Evolutionary conservation across 2,113 vertebrate genomes (phyloP).

Genomic region (Bungarus multicinctus): DNA sequence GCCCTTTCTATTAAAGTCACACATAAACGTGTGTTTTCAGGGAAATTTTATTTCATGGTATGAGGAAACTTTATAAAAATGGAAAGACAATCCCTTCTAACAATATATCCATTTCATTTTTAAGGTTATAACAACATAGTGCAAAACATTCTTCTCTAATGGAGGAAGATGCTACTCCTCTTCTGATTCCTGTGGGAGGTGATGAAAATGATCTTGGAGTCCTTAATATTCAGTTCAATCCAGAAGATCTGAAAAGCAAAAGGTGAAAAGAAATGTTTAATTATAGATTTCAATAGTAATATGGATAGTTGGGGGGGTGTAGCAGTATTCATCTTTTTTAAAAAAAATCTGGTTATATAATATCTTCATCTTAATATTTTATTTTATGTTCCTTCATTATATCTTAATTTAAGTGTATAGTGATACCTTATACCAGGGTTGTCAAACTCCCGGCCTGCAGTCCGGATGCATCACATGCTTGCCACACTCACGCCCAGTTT

Average conservation of each 20-base stretch:
- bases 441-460: no score
- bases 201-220: constrained; percentile 61
- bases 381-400: not conserved
- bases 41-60: not conserved
- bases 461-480: no score
- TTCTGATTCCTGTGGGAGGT: constrained; percentile 55
- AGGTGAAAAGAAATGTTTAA: constrained; percentile 54
- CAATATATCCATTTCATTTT: not conserved
- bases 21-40: not conserved
- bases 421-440: no score
- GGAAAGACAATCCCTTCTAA: not conserved
- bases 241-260: constrained; percentile 70
- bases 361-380: not conserved
- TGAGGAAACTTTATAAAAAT: not conserved
- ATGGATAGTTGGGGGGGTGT: not conserved
- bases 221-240: constrained; percentile 73
- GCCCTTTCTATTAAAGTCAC: not conserved
- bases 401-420: not conserved
- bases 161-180: constrained; percentile 61
- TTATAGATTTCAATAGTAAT: not conserved
- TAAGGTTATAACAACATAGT: constrained; percentile 34
- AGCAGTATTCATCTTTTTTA: not conserved
- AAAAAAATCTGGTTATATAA: not conserved
- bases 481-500: no score
- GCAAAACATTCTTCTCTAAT: constrained; percentile 27